A percentile compares a stretch with the other conserved stretches of the same genome.
phyloP scores from a whole-genome alignment of 1,140 invertebrate species.

The silkworm (Bombyx mori) region ASM3026992v2 NC_085127.1:8325501-8326000 shows the following conservation, averaged over 20 bases:
- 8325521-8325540: no score
- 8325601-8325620: neutral
- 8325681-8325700: neutral
- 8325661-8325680: neutral
- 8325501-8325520: no score
- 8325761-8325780: neutral
- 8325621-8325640: neutral
- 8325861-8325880: conserved; percentile 21
- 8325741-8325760: conserved; percentile 1
- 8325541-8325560: no score
- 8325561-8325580: no score
- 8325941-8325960: no score
- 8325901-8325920: conserved; percentile 11
- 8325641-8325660: neutral
- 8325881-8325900: conserved; percentile 13
- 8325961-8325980: no score
- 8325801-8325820: conserved; percentile 14
- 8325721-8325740: neutral
- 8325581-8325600: no score
- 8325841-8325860: conserved; percentile 25
- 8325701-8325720: neutral
- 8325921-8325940: neutral
- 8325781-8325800: conserved; percentile 16
- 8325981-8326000: no score
- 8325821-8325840: conserved; percentile 24